phyloP scores from a whole-genome alignment of 1,140 invertebrate genomes.

The Drosophila orena region DNA sequence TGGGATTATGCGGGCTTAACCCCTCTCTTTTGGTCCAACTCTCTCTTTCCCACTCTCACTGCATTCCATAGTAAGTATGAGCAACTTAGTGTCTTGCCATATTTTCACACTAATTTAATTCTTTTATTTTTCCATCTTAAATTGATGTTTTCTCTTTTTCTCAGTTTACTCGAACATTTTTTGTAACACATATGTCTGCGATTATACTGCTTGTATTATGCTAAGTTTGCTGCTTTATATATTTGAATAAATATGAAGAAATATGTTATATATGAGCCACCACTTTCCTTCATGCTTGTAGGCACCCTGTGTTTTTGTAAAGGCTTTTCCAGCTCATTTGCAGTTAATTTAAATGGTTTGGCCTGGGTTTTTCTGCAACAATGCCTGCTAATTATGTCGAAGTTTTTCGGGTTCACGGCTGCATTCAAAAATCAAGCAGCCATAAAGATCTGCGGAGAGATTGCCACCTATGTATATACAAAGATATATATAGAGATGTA shows the following conservation, averaged over 20 bases:
- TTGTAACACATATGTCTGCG: too few relatives aligned
- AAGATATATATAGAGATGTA: constrained; percentile 2
- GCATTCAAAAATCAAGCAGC: constrained; percentile 44
- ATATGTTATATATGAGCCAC: background rate
- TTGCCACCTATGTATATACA: constrained; percentile 6
- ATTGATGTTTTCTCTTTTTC: constrained; percentile 19
- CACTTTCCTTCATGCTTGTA: background rate
- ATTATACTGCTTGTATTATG: background rate
- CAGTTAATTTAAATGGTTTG: constrained; percentile 63
- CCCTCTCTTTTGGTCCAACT: constrained; percentile 15
- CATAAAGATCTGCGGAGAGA: constrained; percentile 13
- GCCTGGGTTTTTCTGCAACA: constrained; percentile 48
- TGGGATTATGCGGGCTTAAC: constrained; percentile 45
- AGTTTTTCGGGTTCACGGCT: constrained; percentile 51
- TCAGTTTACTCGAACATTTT: background rate
- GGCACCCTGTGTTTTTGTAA: background rate
- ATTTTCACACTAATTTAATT: constrained; percentile 56
- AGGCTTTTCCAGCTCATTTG: constrained; percentile 55
- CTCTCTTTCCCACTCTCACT: constrained; percentile 11
- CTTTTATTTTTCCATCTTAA: constrained; percentile 25
- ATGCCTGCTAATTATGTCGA: constrained; percentile 69
- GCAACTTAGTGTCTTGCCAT: constrained; percentile 25
- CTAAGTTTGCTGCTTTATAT: too few relatives aligned
- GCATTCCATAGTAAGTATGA: constrained; percentile 24
- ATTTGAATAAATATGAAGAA: too few relatives aligned